phyloP scores from a whole-genome alignment of 2,113 vertebrate species.

The Sylvietta virens region DNA sequence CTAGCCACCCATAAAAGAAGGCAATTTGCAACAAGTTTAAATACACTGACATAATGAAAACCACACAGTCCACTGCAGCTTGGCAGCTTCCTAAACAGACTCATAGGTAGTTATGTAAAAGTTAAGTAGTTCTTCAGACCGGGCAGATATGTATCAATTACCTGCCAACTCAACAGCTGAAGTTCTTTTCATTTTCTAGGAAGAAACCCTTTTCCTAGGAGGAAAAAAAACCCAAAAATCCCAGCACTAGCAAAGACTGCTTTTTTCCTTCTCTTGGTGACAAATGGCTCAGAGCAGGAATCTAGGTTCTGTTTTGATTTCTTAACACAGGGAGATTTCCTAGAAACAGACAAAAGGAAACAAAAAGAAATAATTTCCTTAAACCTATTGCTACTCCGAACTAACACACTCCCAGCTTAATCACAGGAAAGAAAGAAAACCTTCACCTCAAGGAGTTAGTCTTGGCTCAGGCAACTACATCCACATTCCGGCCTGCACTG shows the following conservation, averaged over 20 bases:
- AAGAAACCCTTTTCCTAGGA: background rate
- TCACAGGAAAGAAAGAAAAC: conserved; percentile 39
- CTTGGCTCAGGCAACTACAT: conserved; percentile 8
- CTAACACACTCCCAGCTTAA: background rate
- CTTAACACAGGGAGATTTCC: background rate
- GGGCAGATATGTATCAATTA: background rate
- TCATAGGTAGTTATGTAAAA: conserved; percentile 2
- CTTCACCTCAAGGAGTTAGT: conserved; percentile 12
- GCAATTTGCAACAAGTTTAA: background rate
- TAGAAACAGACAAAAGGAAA: background rate
- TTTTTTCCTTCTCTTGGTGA: background rate
- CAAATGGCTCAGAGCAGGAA: background rate
- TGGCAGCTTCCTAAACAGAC: background rate
- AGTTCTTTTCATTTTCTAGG: background rate
- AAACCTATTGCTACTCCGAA: background rate
- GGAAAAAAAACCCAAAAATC: background rate
- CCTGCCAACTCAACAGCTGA: conserved; percentile 3
- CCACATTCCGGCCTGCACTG: conserved; percentile 4
- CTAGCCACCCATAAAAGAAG: background rate
- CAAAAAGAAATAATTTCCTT: background rate
- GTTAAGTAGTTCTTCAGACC: conserved; percentile 25
- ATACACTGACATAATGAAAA: background rate
- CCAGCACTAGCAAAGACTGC: background rate
- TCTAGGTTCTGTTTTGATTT: background rate
- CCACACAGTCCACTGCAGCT: background rate